Conservation (phyloP, 2,888 invertebrate genomes). For the Odontocerum albicorne region DNA sequence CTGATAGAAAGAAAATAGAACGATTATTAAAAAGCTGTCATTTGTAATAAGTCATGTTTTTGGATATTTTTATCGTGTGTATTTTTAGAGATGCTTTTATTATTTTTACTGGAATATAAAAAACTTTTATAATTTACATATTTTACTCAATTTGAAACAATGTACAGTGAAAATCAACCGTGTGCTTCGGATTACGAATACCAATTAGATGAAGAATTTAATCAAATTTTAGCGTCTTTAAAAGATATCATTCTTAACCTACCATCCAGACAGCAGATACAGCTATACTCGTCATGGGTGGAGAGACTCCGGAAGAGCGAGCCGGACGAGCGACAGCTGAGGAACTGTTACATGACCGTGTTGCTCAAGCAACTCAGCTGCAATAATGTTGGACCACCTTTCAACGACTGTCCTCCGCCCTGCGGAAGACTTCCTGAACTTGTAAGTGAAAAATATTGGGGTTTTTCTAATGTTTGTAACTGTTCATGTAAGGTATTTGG, state of each 20-base stretch:
- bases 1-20: too few species aligned
- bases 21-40: background rate
- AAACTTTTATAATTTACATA: slow-evolving; percentile 5
- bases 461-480: too few species aligned
- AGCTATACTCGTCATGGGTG: slow-evolving; percentile 3
- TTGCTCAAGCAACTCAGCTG: background rate
- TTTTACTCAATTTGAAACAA: too few species aligned
- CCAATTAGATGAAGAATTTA: background rate
- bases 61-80: slow-evolving; percentile 5
- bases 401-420: background rate
- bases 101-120: slow-evolving; percentile 4
- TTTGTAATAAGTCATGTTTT: background rate
- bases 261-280: background rate
- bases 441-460: too few species aligned
- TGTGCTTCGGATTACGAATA: too few species aligned
- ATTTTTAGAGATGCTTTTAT: slow-evolving; percentile 8
- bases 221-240: background rate
- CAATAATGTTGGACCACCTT: background rate
- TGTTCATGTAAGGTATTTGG: too few species aligned
- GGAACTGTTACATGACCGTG: slow-evolving; percentile 2
- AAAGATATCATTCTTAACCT: background rate
- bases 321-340: slow-evolving; percentile 2
- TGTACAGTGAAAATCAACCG: too few species aligned
- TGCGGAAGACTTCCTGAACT: background rate
- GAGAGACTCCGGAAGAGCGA: background rate